These are phyloP conservation scores for Xylota sylvarum DNA, from an alignment of 2,888 invertebrate genomes.

Conservation along the genomic window DNA sequence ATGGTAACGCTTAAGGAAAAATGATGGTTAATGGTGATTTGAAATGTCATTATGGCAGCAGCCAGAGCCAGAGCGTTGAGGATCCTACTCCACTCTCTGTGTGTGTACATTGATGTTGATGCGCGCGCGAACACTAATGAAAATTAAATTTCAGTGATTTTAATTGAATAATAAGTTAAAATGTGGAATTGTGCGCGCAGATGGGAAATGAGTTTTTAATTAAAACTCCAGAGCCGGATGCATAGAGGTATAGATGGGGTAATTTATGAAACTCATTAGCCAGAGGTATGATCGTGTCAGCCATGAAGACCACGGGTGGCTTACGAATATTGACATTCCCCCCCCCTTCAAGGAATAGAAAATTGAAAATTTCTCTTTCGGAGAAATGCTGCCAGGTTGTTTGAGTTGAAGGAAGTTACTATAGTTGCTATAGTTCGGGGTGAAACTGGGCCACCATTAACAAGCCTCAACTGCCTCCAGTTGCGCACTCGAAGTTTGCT, in stretches of 20 bases:
- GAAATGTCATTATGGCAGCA: constrained; percentile 66
- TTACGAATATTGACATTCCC: too few species aligned
- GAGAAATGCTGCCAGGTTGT: too few species aligned
- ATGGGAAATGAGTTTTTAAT: constrained; percentile 71
- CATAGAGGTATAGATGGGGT: constrained; percentile 6
- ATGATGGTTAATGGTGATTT: constrained; percentile 76
- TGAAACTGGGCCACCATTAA: too few species aligned
- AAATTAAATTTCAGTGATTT: constrained; percentile 71
- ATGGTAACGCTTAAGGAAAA: constrained; percentile 56
- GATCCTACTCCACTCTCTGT: constrained; percentile 4
- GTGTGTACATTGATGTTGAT: constrained; percentile 26
- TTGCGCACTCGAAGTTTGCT: too few species aligned
- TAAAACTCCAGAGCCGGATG: constrained; percentile 31
- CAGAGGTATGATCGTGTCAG: background rate
- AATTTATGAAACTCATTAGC: constrained; percentile 37
- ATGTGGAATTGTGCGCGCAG: constrained; percentile 35
- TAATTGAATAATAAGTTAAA: constrained; percentile 72
- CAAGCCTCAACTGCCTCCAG: too few species aligned
- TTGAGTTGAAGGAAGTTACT: too few species aligned
- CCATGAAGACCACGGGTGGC: too few species aligned
- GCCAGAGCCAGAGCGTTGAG: too few species aligned
- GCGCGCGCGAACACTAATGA: constrained; percentile 53
- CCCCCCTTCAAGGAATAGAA: too few species aligned
- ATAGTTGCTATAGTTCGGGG: too few species aligned
- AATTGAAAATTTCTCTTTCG: too few species aligned